These are phyloP conservation scores for Trilocha varians DNA, from an alignment of 2,888 invertebrate species.

Conservation along the genomic window DNA sequence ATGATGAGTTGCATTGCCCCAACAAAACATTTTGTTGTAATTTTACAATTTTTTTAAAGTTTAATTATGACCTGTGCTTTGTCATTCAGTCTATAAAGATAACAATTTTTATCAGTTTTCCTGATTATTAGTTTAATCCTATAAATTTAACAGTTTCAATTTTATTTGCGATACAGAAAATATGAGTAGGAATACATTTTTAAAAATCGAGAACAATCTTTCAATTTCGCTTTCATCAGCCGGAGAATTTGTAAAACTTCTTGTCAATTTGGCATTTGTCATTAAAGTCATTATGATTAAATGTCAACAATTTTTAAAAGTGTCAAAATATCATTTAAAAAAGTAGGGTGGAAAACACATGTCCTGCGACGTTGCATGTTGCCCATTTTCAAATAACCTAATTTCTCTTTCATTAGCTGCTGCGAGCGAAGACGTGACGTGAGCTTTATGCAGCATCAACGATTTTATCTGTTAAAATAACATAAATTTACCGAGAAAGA, in stretches of 20 bases:
- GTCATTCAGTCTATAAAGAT: conserved; percentile 25
- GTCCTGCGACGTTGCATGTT: too few relatives aligned
- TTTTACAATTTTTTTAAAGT: conserved; percentile 11
- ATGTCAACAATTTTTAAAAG: too few relatives aligned
- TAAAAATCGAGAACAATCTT: conserved; percentile 59
- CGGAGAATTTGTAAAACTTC: not conserved
- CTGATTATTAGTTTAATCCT: not conserved
- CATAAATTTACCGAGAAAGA: too few relatives aligned
- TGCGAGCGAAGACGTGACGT: too few relatives aligned
- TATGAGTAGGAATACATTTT: conserved; percentile 37
- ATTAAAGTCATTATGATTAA: conserved; percentile 3
- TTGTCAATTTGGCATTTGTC: not conserved
- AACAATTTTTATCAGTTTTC: too few relatives aligned
- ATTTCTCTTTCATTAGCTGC: too few relatives aligned
- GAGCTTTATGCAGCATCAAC: too few relatives aligned
- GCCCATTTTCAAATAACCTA: too few relatives aligned
- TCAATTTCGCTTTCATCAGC: conserved; percentile 2
- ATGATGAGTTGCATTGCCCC: conserved; percentile 68
- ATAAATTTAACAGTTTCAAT: conserved; percentile 24
- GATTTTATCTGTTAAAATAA: too few relatives aligned
- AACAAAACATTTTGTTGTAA: conserved; percentile 59
- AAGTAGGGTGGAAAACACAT: too few relatives aligned
- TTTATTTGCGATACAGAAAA: conserved; percentile 30
- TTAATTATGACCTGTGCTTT: conserved; percentile 39
- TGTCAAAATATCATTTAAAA: too few relatives aligned